A percentile compares a stretch with the other conserved stretches of the same genome.
These are phyloP conservation scores for Erebia ligea DNA, from an alignment of 2,888 invertebrate genomes.

Conservation along the genomic window DNA sequence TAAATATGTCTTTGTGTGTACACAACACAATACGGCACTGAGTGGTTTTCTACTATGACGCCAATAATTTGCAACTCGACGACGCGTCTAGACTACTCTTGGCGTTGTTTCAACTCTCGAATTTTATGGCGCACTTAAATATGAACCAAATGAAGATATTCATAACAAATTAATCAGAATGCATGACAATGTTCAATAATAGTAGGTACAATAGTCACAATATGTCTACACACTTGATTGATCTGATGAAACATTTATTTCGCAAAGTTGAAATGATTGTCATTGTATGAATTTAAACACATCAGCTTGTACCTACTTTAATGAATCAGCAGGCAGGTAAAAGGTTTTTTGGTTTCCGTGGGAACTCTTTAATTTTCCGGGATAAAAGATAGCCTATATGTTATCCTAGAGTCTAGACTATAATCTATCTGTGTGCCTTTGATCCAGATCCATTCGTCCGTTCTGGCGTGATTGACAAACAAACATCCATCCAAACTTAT, in stretches of 20 bases:
- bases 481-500: too few species aligned
- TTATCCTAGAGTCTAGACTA: too few species aligned
- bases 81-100: slow-evolving; percentile 59
- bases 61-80: slow-evolving; percentile 55
- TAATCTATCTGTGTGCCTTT: too few species aligned
- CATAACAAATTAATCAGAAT: slow-evolving; percentile 47
- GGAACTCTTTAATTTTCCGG: too few species aligned
- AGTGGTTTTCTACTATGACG: slow-evolving; percentile 55
- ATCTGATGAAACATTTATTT: background rate
- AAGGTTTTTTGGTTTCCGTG: too few species aligned
- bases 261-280: background rate
- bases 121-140: slow-evolving; percentile 53
- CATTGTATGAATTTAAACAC: too few species aligned
- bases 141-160: slow-evolving; percentile 50
- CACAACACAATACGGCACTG: slow-evolving; percentile 55
- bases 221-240: background rate
- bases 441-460: too few species aligned
- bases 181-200: slow-evolving; percentile 16
- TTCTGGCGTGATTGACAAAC: too few species aligned
- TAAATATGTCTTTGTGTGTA: slow-evolving; percentile 37
- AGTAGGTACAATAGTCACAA: background rate
- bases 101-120: slow-evolving; percentile 66
- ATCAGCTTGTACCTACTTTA: too few species aligned
- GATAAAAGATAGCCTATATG: too few species aligned
- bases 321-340: too few species aligned